Evolutionary conservation across 2,113 vertebrate species (phyloP), one percentile per base, ranked within the genome.

Genomic region (Megaptera novaeangliae): DNA sequence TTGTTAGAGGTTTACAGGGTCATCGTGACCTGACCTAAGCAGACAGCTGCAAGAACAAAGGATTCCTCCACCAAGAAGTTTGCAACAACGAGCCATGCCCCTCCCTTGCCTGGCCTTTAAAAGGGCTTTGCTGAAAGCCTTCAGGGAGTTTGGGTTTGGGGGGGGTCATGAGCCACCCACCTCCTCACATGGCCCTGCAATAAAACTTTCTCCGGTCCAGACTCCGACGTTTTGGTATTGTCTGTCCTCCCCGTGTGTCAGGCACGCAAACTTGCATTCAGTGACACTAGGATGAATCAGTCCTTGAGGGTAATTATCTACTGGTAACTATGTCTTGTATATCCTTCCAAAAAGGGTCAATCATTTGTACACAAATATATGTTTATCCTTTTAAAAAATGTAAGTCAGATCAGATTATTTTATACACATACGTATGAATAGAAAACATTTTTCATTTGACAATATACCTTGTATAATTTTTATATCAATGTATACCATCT

Each of bases 401-500:
- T n/a, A 81, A 55, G 72, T 23, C 87, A 4, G 27, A 20, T 23
- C 87, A 3, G 14, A 25, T 36, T 74, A 46, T 57, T 91, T 52
- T 64, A 57, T 9, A 44, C 17, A 94, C 10, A 46, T 27, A 34
- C 5, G 61, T 14, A 64, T 1, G 13, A 18, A 27, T n/a, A 63
- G 84, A 83, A 95, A 71, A 18, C 23, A 69, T 11, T 88, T 92
- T 96, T 80, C 71, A 89, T 29, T 90, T 81, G 87, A 86, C 64
- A 77, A 12, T 64, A 52, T 8, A 44, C 34, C 34, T 72, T 41
- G n/a, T 88, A 11, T 6, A 66, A 25, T 8, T 92, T 90, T 94
- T 12, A 25, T 41, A 74, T 93, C n/a, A 29, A 18, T 49, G 9
- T 34, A 78, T 13, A 68, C n/a, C 21, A 27, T n/a, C 39, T 17